Evolutionary conservation across 2,113 vertebrate species (phyloP), one percentile per base, ranked within the genome.

Genomic region (Lophochroa leadbeateri): DNA sequence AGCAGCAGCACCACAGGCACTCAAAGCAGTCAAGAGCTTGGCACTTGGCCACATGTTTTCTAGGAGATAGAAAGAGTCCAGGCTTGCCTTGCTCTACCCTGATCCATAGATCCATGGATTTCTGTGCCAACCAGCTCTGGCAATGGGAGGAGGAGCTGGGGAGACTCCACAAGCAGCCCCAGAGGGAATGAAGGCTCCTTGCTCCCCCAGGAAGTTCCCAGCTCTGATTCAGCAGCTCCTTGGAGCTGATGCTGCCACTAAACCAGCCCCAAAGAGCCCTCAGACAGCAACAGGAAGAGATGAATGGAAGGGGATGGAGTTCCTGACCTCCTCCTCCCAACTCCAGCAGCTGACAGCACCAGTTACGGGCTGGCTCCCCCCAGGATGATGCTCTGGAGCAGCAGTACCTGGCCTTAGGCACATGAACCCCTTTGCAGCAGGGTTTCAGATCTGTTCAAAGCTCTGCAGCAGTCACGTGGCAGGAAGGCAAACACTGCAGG

Each of bases 371-470:
- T 17, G 72, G 31, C 37, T 39, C 44, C 53, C 67, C 69, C 31
- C 70, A 28, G 89, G 31, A 11, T 17, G 0, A 1, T 17, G 35
- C 61, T 57, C 78, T 3, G 69, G 29, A 84, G 74, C 90, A 64
- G 65, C 2, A 6, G 65, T 23, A 27, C 80, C 83, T 6, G 65
- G 72, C 46, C 37, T 35, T 6, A 74, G 82, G 53, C 76, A 55
- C 49, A 3, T 53, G 89, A 90, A 53, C 7, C 75, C 20, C 72
- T 72, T 70, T 72, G 55, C 68, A 60, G 52, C 50, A 39, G 55
- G 39, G 86, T 55, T 88, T 47, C 61, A 68, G 90, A 83, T 58
- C 76, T 79, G 77, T 37, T 94, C 93, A 70, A 95, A 92, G 94
- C 95, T 52, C 64, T 19, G 68, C 9, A 7, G 7, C 1, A 53